These are phyloP conservation scores for Balanococcus diminutus DNA, from an alignment of 2,888 invertebrate genomes.

Conservation along the genomic window DNA sequence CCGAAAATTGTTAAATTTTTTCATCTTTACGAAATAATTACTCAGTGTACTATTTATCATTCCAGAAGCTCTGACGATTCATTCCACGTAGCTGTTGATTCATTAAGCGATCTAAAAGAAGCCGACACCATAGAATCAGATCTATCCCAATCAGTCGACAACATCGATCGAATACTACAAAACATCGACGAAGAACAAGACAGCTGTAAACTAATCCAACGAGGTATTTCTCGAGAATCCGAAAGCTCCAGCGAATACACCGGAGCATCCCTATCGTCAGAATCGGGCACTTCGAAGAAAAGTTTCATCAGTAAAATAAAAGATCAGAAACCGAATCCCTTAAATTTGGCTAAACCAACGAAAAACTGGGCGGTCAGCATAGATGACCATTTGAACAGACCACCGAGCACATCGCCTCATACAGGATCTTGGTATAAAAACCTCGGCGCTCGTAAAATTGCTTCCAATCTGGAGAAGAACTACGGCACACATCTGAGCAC, in stretches of 20 bases:
- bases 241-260: slow-evolving; percentile 42
- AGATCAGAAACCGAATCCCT: not conserved
- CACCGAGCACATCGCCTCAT: not conserved
- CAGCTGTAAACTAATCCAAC: not conserved
- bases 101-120: not conserved
- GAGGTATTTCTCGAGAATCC: slow-evolving; percentile 25
- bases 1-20: not conserved
- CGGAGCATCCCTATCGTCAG: not conserved
- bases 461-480: not conserved
- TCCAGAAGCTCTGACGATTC: slow-evolving; percentile 21
- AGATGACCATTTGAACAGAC: slow-evolving; percentile 39
- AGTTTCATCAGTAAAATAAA: not conserved
- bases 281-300: not conserved
- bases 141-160: slow-evolving; percentile 45
- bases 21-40: not conserved
- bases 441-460: not conserved
- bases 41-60: not conserved
- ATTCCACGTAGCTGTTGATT: slow-evolving; percentile 5
- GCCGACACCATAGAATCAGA: slow-evolving; percentile 23
- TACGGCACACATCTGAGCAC: slow-evolving; percentile 65
- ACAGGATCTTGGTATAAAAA: slow-evolving; percentile 20
- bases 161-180: slow-evolving; percentile 46
- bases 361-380: slow-evolving; percentile 46
- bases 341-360: not conserved
- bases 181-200: slow-evolving; percentile 50